phyloP scores from a whole-genome alignment of 2,888 invertebrate genomes.

The Plusia festucae region DNA sequence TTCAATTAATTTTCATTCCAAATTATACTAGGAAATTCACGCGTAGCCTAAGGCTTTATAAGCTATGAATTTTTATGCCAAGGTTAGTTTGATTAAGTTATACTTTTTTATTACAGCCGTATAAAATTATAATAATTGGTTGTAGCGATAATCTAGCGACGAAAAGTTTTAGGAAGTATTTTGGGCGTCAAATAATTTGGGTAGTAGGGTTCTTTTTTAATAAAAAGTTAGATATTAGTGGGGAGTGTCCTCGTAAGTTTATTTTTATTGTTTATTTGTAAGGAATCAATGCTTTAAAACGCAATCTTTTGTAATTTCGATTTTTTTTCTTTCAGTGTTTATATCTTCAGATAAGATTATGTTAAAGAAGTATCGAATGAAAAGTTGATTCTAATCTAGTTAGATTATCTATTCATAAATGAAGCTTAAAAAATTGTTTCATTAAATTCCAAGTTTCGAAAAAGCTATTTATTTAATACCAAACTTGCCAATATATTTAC shows the following conservation, averaged over 20 bases:
- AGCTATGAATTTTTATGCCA: background rate
- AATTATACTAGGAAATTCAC: slow-evolving; percentile 9
- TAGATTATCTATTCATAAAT: too few relatives aligned
- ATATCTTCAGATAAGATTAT: too few relatives aligned
- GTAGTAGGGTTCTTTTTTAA: background rate
- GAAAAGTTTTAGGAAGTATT: background rate
- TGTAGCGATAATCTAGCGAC: background rate
- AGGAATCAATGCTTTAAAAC: too few relatives aligned
- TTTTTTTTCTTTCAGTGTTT: too few relatives aligned
- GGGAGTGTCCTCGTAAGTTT: background rate
- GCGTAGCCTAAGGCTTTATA: slow-evolving; percentile 3
- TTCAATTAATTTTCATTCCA: slow-evolving; percentile 15
- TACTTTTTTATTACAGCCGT: background rate
- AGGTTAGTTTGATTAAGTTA: slow-evolving; percentile 2
- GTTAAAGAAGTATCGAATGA: too few relatives aligned
- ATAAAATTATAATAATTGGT: slow-evolving; percentile 1
- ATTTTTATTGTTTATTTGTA: too few relatives aligned
- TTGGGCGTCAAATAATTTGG: background rate
- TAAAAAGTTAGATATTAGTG: background rate
- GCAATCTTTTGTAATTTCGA: too few relatives aligned
- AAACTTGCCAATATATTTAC: slow-evolving; percentile 1
- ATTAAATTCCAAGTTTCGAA: too few relatives aligned
- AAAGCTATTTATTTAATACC: background rate
- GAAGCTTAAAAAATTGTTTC: too few relatives aligned
- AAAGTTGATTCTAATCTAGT: too few relatives aligned